Evolutionary conservation across 2,113 vertebrate species (phyloP).

Genomic region (Globicephala melas): DNA sequence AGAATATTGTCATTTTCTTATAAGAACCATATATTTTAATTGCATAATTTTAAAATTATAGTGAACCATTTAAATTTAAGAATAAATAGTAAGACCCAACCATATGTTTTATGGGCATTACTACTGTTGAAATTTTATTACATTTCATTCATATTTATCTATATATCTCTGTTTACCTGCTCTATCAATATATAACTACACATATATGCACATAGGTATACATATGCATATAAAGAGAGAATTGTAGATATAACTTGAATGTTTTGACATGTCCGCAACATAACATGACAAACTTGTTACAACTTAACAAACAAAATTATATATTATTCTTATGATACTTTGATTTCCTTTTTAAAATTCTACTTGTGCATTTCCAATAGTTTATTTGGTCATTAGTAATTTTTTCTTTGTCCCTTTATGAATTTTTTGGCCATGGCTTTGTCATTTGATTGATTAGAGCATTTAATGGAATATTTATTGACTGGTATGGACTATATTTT

Average conservation of each 20-base stretch:
- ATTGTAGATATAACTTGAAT: background rate
- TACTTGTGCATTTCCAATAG: background rate
- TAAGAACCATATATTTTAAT: background rate
- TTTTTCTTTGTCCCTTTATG: background rate
- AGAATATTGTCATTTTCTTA: background rate
- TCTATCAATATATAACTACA: background rate
- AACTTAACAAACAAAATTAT: background rate
- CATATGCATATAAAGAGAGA: background rate
- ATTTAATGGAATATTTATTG: background rate
- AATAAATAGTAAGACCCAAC: background rate
- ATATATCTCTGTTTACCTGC: background rate
- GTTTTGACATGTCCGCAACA: background rate
- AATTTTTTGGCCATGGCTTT: background rate
- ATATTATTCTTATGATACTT: background rate
- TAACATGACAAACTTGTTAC: background rate
- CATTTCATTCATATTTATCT: background rate
- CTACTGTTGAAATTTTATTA: background rate
- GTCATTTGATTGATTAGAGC: background rate
- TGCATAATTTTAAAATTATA: background rate
- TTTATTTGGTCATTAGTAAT: background rate
- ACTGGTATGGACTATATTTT: background rate
- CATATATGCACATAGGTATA: background rate
- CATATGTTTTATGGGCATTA: background rate
- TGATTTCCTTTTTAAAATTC: background rate
- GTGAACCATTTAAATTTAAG: background rate